Evolutionary conservation across 2,113 vertebrate species (phyloP), one percentile per base, ranked within the genome.

Genomic region (Gymnarchus niloticus): DNA sequence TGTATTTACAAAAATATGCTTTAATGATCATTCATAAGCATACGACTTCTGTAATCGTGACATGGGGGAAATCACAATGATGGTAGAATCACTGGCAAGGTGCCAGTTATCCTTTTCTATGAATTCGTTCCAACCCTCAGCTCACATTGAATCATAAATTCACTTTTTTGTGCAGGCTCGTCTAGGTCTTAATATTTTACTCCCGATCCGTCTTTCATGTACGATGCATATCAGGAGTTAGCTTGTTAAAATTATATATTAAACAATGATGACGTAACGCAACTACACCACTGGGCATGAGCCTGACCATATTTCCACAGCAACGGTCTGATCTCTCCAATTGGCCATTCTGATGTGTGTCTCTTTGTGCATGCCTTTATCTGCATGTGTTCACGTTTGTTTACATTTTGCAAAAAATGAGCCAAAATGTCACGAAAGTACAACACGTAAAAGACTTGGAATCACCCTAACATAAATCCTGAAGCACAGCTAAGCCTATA

Each of bases 1-100:
- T 89, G 90, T 94, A 94, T 94, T 93, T 93, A 94, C 93, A 94
- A 87, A 89, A 90, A 90, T 86, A 87, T 90, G 89, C 89, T 88
- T 86, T 92, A 87, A 87, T 25, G 85, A 85, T 65, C 85, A 90
- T 87, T 90, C 84, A 86, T 87, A 89, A 89, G 80, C 56, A 85
- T 82, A 85, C 51, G 73, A 86, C 57, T 57, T 83, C 48, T 21
- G 54, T 28, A 77, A 77, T 77, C 23, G 6, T 33, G 61, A 85
- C 61, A 48, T 46, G 33, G 84, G 61, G 49, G 37, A 51, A 54
- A 85, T 76, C n/a, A 56, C 59, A 84, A 84, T 65, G 83, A 73
- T 59, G 56, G 82, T 21, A 56, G 59, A 84, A 33, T 84, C 61
- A 54, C 61, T 54, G 61, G 21, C 44, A 78, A 84, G 48, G 83